These are phyloP conservation scores for Pseudomyrmex sp. DNA, from an alignment of 1,140 invertebrate species.

Conservation along the genomic window DNA sequence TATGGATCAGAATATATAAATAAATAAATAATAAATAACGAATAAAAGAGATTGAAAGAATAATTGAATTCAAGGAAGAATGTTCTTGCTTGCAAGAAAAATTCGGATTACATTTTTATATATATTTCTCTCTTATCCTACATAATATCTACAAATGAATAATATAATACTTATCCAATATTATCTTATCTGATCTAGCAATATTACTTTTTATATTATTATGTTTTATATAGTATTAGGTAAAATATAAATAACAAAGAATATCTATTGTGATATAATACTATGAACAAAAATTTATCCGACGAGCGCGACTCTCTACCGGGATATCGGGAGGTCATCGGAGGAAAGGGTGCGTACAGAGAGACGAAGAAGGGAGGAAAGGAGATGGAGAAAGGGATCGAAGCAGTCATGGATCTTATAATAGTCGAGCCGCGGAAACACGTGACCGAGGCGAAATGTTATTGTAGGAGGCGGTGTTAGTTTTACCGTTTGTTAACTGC, in stretches of 20 bases:
- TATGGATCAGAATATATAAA: neutral
- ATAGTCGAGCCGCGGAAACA: constrained; percentile 78
- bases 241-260: no score
- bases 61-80: neutral
- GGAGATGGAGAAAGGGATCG: constrained; percentile 48
- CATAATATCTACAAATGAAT: no score
- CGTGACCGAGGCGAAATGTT: constrained; percentile 82
- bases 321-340: neutral
- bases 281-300: neutral
- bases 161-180: no score
- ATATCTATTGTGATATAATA: neutral
- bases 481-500: constrained; percentile 83
- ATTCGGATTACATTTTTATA: neutral
- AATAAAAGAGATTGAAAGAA: neutral
- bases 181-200: no score
- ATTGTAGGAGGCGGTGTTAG: constrained; percentile 82
- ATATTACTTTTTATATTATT: neutral
- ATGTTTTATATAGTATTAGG: no score
- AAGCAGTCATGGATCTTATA: constrained; percentile 77
- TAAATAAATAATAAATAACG: constrained; percentile 37
- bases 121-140: no score
- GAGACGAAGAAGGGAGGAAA: neutral
- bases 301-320: neutral
- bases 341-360: neutral
- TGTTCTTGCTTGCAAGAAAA: neutral